phyloP scores from a whole-genome alignment of 2,797 vertebrate genomes.

The Pseudochirops cupreus region DNA sequence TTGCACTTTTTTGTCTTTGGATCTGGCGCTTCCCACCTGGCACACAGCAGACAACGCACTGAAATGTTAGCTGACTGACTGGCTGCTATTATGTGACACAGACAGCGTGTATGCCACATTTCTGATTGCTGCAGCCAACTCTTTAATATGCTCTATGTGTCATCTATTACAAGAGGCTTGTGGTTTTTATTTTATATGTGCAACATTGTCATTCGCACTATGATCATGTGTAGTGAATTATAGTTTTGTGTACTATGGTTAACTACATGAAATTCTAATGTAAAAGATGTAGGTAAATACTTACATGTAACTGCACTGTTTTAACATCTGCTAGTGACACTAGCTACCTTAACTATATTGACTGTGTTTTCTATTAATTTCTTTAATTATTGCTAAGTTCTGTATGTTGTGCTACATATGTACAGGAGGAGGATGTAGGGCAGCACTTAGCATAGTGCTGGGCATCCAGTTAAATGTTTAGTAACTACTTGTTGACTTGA shows the following conservation, averaged over 20 bases:
- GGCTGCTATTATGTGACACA: no score
- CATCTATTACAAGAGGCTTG: neutral
- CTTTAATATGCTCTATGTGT: neutral
- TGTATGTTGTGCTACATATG: neutral
- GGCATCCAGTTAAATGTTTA: neutral
- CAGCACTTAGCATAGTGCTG: no score
- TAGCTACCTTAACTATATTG: neutral
- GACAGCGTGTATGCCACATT: neutral
- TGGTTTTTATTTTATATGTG: neutral
- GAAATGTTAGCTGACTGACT: neutral
- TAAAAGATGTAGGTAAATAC: no score
- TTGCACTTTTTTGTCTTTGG: neutral
- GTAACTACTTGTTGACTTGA: neutral
- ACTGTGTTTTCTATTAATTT: neutral
- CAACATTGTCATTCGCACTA: no score
- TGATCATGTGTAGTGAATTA: no score
- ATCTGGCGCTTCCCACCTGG: neutral
- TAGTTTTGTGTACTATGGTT: no score
- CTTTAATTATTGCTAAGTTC: neutral
- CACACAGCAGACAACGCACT: neutral
- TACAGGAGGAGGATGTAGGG: neutral
- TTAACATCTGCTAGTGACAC: neutral
- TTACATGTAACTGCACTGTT: no score
- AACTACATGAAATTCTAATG: no score
- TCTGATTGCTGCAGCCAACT: neutral